Evolutionary conservation across 35 echinoderm and acorn worm genomes (phyloP).

Genomic region (Chiridota heheva): DNA sequence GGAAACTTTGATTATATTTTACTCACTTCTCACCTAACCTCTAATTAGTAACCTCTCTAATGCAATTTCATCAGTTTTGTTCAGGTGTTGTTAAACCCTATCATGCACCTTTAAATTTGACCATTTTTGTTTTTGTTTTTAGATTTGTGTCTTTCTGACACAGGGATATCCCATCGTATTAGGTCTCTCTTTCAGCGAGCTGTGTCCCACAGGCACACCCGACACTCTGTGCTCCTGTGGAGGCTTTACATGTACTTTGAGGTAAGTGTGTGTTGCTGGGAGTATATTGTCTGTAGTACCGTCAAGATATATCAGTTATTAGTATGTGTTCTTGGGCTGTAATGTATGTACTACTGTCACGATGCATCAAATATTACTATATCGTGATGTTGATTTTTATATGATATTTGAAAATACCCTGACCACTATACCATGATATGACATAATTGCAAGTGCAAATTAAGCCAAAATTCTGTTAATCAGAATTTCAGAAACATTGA

Average conservation of each 20-base stretch:
- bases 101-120: background rate
- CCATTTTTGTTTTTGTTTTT: background rate
- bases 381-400: background rate
- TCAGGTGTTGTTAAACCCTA: background rate
- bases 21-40: background rate
- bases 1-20: background rate
- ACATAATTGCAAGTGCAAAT: too few relatives aligned
- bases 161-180: constrained; percentile 78
- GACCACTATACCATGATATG: background rate
- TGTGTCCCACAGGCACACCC: constrained; percentile 26
- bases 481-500: too few relatives aligned
- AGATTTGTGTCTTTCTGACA: constrained; percentile 39
- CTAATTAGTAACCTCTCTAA: background rate
- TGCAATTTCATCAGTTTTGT: background rate
- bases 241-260: constrained; percentile 93
- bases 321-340: background rate
- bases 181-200: constrained; percentile 89
- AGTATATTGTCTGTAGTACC: too few relatives aligned
- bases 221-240: constrained; percentile 90
- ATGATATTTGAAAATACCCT: background rate
- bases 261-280: constrained; percentile 31
- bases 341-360: background rate
- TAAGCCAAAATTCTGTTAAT: too few relatives aligned
- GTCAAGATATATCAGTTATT: too few relatives aligned
- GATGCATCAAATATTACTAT: background rate